Evolutionary conservation across 2,113 vertebrate genomes (phyloP).

Genomic region (Harpagus bidentatus): DNA sequence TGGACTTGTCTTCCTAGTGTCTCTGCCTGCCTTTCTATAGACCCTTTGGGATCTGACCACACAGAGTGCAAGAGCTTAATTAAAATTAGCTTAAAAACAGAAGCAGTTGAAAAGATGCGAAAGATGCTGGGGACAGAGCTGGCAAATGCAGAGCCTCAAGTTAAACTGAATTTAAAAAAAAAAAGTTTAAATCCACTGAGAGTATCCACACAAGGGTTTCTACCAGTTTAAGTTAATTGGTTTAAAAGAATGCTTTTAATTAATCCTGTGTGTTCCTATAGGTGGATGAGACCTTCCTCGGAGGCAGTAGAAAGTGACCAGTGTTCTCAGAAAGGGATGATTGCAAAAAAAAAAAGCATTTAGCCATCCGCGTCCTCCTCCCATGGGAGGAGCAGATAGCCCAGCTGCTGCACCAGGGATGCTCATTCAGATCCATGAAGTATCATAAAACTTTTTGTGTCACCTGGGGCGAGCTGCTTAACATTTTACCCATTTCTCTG

Average conservation of each 20-base stretch:
- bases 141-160: conserved; percentile 27
- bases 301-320: not conserved
- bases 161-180: conserved; percentile 17
- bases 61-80: not conserved
- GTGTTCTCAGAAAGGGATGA: not conserved
- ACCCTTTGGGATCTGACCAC: not conserved
- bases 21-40: not conserved
- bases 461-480: not conserved
- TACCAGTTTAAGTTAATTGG: conserved; percentile 41
- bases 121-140: conserved; percentile 19
- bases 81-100: conserved; percentile 48
- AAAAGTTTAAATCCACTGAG: conserved; percentile 28
- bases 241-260: conserved; percentile 55
- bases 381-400: not conserved
- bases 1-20: not conserved
- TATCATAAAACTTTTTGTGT: not conserved
- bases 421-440: not conserved
- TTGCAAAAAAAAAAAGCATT: not conserved
- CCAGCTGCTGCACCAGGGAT: not conserved
- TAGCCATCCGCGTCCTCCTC: not conserved
- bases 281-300: not conserved
- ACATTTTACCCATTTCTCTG: conserved; percentile 2
- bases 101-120: not conserved
- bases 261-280: conserved; percentile 33
- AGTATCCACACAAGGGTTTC: conserved; percentile 2